Base-by-base conservation (phyloP, 2,113 vertebrate species). In the Vulpes vulpes region DNA sequence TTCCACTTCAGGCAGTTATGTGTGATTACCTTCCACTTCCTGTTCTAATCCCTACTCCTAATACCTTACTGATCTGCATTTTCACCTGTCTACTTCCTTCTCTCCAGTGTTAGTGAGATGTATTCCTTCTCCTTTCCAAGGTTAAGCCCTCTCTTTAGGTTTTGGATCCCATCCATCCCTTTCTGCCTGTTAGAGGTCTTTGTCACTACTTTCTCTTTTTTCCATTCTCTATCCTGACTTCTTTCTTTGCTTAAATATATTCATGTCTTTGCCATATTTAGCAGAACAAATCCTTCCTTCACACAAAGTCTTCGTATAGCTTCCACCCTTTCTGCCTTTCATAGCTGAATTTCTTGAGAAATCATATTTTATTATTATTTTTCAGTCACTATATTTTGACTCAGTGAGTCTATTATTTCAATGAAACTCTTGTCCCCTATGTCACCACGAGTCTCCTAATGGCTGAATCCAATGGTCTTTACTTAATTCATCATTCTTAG, bases 221-320 rank as follows among this genome's bases (percentile, higher is more conserved):
- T 94, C 62, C 15, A 62, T 81, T 51, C 11, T 89, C 25, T 92
- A 8, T 79, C 71, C 25, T 89, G 19, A 49, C 55, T 38, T 53
- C 11, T 78, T 80, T 92, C n/a, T 95, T 81, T 81, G 22, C 79
- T 82, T 90, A 88, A 62, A n/a, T 84, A 57, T 91, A 43, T 87
- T 93, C 38, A 53, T 84, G 51, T 88, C 62, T 95, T 84, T 94
- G 22, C 22, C 30, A 51, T 80, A 51, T 74, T 95, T 89, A 89
- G 60, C 65, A 84, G 93, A 90, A 57, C 43, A 90, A 65, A 84
- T 60, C 60, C 35, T 94, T 71, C 25, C 9, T 88, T 88, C 25
- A 67, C 32, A 51, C 1, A 1, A 17, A 55, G 15, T 88, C 8
- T 95, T 3, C 7, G 3, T 5, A 11, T 83, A 55, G 67, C 32